Base-by-base conservation (phyloP, 2,888 invertebrate genomes). In the Dusona sp. region DNA sequence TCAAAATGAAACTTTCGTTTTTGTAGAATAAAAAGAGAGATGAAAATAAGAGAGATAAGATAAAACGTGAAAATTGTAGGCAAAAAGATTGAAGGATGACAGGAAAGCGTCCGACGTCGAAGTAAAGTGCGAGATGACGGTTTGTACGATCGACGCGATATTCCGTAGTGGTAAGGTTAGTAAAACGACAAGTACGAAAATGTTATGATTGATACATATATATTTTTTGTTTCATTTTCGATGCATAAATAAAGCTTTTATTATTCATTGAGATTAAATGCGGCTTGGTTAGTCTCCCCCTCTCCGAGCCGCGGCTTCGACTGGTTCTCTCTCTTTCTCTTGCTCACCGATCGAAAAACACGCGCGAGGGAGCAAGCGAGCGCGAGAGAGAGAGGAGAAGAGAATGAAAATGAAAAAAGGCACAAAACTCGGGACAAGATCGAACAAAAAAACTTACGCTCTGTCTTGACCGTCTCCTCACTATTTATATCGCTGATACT, bases 401-500 rank as follows among this genome's bases (percentile, higher is more conserved):
- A 22, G 19, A 54, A 54, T 65, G 29, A 54, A 64, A 36, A 73
- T 38, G 38, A 36, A 57, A 79, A 73, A 74, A 42, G 61, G 33
- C 33, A 75, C 38, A 65, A 78, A 81, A 78, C 48, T 29, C 73
- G 68, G 38, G 61, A 72, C 64, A 68, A 57, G 61, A 80, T 80
- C 70, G 86, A 74, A 86, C 79, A 84, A 86, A 83, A 77, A 87
- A 87, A 93, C 93, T 94, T 92, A 93, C 93, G 90, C 87, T 94
- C 94, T 88, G 87, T 92, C 91, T 90, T 93, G 86, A 91, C 90
- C 88, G 92, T 90, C 90, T 93, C 94, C 91, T 94, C 94, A 93
- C 94, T 94, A 94, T 94, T 94, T 94, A 94, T 94, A 94, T 94
- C 94, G 91, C 93, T 94, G 92, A 93, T 94, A 92, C 93, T 94